Percentiles rank a stretch among this genome's conserved stretches.
Evolutionary conservation across 2,113 vertebrate species (phyloP).

Genomic region (Seriola dumerili): DNA sequence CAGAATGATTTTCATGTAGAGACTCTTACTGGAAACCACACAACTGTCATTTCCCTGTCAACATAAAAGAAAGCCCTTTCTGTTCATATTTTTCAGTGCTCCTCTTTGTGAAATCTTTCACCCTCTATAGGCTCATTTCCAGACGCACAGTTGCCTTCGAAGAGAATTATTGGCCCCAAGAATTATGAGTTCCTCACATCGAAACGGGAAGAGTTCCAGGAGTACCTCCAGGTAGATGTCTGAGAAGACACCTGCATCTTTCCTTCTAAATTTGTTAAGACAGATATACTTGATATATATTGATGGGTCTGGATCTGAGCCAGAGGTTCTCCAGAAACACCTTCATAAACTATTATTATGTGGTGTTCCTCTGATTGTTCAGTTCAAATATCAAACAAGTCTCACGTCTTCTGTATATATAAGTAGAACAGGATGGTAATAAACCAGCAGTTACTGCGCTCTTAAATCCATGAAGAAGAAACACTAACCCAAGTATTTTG

Average conservation of each 20-base stretch:
- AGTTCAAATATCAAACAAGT: no score
- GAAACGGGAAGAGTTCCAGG: slow-evolving; percentile 96
- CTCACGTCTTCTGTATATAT: background rate
- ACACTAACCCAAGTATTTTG: background rate
- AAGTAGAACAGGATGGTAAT: background rate
- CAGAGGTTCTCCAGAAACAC: no score
- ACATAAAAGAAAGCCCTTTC: background rate
- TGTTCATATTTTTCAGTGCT: background rate
- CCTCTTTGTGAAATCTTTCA: background rate
- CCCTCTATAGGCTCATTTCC: slow-evolving; percentile 91
- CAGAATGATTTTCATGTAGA: background rate
- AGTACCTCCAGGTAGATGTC: slow-evolving; percentile 92
- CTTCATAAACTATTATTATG: no score
- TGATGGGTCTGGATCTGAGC: background rate
- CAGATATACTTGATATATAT: background rate
- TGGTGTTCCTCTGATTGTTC: no score
- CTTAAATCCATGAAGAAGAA: background rate
- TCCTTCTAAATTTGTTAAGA: background rate
- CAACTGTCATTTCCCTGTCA: background rate
- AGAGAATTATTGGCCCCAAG: slow-evolving; percentile 97
- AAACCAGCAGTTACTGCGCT: background rate
- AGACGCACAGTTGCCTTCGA: slow-evolving; percentile 96
- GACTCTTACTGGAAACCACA: background rate
- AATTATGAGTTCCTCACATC: slow-evolving; percentile 97
- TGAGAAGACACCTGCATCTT: background rate